phyloP scores from a whole-genome alignment of 2,797 vertebrate species.

The Florisuga fusca region DNA sequence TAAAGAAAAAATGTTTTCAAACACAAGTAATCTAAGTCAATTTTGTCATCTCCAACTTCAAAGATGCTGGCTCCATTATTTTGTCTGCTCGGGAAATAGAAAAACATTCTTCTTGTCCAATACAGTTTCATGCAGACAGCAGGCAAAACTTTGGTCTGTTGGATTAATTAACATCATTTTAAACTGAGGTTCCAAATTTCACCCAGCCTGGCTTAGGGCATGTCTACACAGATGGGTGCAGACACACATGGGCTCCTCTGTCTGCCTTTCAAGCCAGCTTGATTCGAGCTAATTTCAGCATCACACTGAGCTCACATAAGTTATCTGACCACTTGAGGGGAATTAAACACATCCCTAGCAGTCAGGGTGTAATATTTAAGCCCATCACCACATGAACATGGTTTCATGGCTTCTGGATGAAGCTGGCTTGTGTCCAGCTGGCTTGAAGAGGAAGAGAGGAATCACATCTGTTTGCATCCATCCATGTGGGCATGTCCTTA shows the following conservation, averaged over 20 bases:
- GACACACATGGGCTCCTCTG: not conserved
- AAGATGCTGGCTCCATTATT: conserved; percentile 3
- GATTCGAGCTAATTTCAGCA: not conserved
- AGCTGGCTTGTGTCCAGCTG: conserved; percentile 8
- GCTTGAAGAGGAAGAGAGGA: not conserved
- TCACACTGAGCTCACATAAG: accelerated
- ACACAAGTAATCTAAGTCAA: not conserved
- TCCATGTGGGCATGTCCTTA: conserved; percentile 1
- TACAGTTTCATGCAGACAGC: not conserved
- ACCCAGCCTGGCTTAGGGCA: conserved; percentile 49
- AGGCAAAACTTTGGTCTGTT: conserved; percentile 14
- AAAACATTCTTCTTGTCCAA: conserved; percentile 32
- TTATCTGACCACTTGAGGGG: not conserved
- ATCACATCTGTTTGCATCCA: conserved; percentile 25
- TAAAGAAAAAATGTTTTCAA: not conserved
- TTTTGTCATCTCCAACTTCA: conserved; percentile 41
- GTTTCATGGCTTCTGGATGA: not conserved
- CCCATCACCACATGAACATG: not conserved
- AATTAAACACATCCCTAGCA: not conserved
- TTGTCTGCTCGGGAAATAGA: conserved; percentile 1
- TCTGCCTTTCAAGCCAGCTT: conserved; percentile 30
- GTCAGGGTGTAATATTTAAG: not conserved
- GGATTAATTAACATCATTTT: conserved; percentile 37
- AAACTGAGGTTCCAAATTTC: conserved; percentile 44
- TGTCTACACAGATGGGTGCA: conserved; percentile 57